Conservation (phyloP, 1,140 invertebrate genomes). For the Himalopsyche phryganea region DNA sequence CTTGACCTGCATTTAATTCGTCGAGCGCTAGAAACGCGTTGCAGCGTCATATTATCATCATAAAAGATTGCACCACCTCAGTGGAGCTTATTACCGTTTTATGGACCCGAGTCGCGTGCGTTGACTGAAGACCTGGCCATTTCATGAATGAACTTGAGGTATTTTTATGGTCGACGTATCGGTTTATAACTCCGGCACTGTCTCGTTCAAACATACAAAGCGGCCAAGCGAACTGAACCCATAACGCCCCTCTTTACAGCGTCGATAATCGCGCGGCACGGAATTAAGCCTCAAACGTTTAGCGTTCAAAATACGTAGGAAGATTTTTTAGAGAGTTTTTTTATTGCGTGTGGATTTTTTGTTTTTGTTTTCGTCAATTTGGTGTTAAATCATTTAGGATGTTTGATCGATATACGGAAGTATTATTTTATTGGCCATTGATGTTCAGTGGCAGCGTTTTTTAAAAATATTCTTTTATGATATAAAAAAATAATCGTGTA, state of each 20-base stretch:
- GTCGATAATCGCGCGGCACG: background rate
- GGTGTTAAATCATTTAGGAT: constrained; percentile 17
- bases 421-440: background rate
- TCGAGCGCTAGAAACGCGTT: too few relatives aligned
- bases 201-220: too few relatives aligned
- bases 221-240: background rate
- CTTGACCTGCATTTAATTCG: too few relatives aligned
- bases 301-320: too few relatives aligned
- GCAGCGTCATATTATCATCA: too few relatives aligned
- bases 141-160: constrained; percentile 32
- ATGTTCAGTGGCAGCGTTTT: too few relatives aligned
- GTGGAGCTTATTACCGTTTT: constrained; percentile 14
- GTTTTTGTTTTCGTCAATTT: background rate
- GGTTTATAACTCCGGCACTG: background rate
- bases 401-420: constrained; percentile 13
- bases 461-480: too few relatives aligned
- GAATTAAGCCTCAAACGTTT: too few relatives aligned
- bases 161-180: constrained; percentile 31
- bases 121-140: constrained; percentile 21
- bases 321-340: constrained; percentile 1
- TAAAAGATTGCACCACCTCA: too few relatives aligned
- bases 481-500: too few relatives aligned
- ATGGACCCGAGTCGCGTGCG: constrained; percentile 12
- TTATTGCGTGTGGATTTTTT: constrained; percentile 10
- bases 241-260: too few relatives aligned